Conservation (phyloP, 1,140 invertebrate genomes). For the Bombus sibiricus region DNA sequence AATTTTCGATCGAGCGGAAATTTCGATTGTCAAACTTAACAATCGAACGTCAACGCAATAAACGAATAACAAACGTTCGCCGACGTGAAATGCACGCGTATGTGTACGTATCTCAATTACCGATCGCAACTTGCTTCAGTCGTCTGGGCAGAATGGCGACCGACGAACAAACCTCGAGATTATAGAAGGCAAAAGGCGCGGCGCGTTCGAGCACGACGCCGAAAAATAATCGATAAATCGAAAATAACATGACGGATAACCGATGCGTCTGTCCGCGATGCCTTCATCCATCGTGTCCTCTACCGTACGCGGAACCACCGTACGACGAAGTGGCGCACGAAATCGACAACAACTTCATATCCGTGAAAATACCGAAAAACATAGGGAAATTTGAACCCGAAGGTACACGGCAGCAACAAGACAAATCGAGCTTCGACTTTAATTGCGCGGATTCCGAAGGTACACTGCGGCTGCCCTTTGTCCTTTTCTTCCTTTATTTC, state of each 20-base stretch:
- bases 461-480: background rate
- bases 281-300: constrained; percentile 24
- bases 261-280: constrained; percentile 19
- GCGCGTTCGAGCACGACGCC: no score
- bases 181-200: background rate
- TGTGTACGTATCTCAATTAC: background rate
- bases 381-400: constrained; percentile 1
- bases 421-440: constrained; percentile 26
- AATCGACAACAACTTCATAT: constrained; percentile 63
- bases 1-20: background rate
- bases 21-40: no score
- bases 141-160: constrained; percentile 8
- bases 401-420: background rate
- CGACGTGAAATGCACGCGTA: no score
- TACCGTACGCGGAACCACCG: background rate
- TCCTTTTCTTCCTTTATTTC: background rate
- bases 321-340: constrained; percentile 68
- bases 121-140: background rate
- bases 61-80: no score
- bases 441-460: constrained; percentile 61
- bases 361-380: constrained; percentile 69
- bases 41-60: no score
- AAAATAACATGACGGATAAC: constrained; percentile 20
- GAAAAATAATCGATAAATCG: background rate
- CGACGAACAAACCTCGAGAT: background rate